Conservation (phyloP, 2,797 vertebrate genomes). For the Chelmon rostratus region DNA sequence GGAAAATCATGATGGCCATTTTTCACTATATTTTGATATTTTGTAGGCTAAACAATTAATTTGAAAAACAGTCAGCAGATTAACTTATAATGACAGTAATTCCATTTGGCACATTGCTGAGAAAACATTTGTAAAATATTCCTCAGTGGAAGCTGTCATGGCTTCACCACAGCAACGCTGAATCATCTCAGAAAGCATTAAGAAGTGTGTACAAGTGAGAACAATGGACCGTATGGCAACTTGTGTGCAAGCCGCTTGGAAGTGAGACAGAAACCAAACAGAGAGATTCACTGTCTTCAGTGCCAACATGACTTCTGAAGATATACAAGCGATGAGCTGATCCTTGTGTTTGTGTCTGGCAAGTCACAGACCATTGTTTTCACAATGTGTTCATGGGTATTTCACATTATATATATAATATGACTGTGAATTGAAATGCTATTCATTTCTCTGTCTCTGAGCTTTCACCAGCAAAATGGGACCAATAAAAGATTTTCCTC, state of each 20-base stretch:
- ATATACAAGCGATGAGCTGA: not conserved
- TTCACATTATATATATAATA: not conserved
- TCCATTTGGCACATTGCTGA: not conserved
- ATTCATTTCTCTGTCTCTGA: not conserved
- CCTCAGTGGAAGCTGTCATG: not conserved
- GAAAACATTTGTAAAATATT: not conserved
- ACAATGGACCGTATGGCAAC: not conserved
- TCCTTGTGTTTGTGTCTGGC: not conserved
- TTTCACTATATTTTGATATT: not conserved
- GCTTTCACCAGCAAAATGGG: not conserved
- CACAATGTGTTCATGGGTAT: not conserved
- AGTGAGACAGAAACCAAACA: constrained; percentile 11
- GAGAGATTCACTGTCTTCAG: constrained; percentile 8
- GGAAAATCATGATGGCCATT: not conserved
- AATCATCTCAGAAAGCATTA: constrained; percentile 9
- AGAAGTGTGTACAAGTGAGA: not conserved
- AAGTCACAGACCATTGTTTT: not conserved
- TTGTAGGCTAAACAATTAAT: not conserved
- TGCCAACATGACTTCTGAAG: constrained; percentile 17
- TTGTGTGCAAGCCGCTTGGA: constrained; percentile 23
- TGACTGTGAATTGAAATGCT: not conserved
- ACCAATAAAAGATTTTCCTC: not conserved
- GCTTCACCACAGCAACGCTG: not conserved
- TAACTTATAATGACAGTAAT: not conserved
- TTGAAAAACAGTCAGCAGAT: not conserved